Conservation (phyloP, 2,113 vertebrate species). For the Poeciliopsis turrubarensis region DNA sequence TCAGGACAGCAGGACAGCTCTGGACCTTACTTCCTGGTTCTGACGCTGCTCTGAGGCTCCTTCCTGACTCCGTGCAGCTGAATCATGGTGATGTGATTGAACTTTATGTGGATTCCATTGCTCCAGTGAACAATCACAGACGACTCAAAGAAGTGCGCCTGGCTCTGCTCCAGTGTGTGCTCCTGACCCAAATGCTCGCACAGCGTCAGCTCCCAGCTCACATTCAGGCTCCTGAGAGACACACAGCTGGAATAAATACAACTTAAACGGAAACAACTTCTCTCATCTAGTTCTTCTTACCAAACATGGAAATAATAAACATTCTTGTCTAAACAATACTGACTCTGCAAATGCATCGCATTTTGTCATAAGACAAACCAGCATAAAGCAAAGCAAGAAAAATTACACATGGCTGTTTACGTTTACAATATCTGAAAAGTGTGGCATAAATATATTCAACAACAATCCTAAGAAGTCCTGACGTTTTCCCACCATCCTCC, state of each 20-base stretch:
- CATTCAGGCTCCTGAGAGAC: conserved; percentile 36
- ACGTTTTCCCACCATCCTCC: not conserved
- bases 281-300: no score
- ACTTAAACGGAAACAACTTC: no score
- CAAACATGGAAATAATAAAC: no score
- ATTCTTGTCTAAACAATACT: no score
- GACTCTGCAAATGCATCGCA: no score
- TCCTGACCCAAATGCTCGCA: fast-evolving
- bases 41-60: not conserved
- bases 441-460: no score
- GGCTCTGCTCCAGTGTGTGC: conserved; percentile 8
- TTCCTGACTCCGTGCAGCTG: conserved; percentile 47
- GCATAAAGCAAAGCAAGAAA: no score
- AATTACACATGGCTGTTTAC: no score
- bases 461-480: not conserved
- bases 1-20: no score
- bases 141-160: conserved; percentile 28
- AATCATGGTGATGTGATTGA: conserved; percentile 32
- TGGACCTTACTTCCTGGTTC: not conserved
- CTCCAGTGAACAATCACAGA: conserved; percentile 47
- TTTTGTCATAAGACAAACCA: no score
- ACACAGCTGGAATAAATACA: no score
- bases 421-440: no score
- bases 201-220: conserved; percentile 62
- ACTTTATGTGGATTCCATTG: not conserved